Evolutionary conservation across 2,113 vertebrate genomes (phyloP).

Genomic region (Scolopax mira): DNA sequence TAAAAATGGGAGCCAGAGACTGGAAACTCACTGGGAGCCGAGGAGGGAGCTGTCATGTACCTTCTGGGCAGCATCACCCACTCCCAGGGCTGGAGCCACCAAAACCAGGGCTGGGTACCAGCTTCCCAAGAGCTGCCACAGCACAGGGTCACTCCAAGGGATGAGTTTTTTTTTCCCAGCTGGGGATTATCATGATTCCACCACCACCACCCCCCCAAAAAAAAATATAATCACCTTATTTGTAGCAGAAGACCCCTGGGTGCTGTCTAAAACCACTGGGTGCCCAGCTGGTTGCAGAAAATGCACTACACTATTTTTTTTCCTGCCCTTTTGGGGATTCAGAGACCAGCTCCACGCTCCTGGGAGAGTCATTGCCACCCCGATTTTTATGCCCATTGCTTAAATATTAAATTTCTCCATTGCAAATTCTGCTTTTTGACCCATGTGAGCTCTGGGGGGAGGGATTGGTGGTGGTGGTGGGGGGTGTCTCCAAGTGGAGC

Average conservation of each 20-base stretch:
- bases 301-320: fast-evolving
- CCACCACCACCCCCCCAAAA: too few species aligned
- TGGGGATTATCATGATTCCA: not conserved
- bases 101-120: not conserved
- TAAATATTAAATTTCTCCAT: not conserved
- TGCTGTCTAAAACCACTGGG: not conserved
- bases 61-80: not conserved
- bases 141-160: not conserved
- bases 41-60: not conserved
- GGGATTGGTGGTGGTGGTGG: too few species aligned
- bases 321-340: not conserved
- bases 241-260: not conserved
- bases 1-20: not conserved
- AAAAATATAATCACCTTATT: not conserved
- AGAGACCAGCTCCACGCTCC: not conserved
- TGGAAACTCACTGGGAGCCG: not conserved
- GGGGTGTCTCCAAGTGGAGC: not conserved
- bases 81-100: not conserved
- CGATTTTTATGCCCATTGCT: fast-evolving
- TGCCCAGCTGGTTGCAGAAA: not conserved
- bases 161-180: not conserved
- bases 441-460: not conserved
- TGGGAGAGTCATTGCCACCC: not conserved
- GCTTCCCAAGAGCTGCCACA: not conserved
- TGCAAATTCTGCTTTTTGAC: not conserved